These are phyloP conservation scores for Lasius fuliginosus DNA, from an alignment of 2,888 invertebrate species.

Conservation along the genomic window DNA sequence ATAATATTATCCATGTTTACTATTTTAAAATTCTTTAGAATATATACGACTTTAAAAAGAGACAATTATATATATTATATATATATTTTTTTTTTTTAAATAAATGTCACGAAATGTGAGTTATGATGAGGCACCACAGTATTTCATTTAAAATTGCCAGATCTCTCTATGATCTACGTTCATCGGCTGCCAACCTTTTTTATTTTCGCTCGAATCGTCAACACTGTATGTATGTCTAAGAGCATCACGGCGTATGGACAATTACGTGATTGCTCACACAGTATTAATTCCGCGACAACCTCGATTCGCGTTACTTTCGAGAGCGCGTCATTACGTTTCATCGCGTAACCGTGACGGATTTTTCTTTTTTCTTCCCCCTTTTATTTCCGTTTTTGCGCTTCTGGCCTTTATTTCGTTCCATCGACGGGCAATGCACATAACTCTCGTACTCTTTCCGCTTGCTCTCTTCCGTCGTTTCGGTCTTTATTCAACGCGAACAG, in stretches of 20 bases:
- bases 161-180: slow-evolving; percentile 19
- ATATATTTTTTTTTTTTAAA: neutral
- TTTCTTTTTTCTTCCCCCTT: slow-evolving; percentile 49
- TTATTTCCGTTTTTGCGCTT: slow-evolving; percentile 41
- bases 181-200: neutral
- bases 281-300: slow-evolving; percentile 36
- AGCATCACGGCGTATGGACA: neutral
- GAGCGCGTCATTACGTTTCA: slow-evolving; percentile 33
- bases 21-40: neutral
- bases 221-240: neutral
- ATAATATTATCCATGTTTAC: neutral
- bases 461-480: slow-evolving; percentile 54
- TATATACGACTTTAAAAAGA: neutral
- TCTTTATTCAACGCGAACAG: slow-evolving; percentile 40
- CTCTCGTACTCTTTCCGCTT: slow-evolving; percentile 42
- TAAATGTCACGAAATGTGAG: neutral
- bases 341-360: slow-evolving; percentile 32
- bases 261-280: slow-evolving; percentile 29
- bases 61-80: neutral
- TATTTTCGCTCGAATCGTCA: slow-evolving; percentile 7
- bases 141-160: neutral
- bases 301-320: slow-evolving; percentile 50
- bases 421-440: slow-evolving; percentile 40
- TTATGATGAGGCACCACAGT: too few relatives aligned
- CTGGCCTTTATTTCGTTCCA: slow-evolving; percentile 35